Evolutionary conservation across 2,888 invertebrate species (phyloP), one percentile per base, ranked within the genome.

Genomic region (Drosophila anomalata): DNA sequence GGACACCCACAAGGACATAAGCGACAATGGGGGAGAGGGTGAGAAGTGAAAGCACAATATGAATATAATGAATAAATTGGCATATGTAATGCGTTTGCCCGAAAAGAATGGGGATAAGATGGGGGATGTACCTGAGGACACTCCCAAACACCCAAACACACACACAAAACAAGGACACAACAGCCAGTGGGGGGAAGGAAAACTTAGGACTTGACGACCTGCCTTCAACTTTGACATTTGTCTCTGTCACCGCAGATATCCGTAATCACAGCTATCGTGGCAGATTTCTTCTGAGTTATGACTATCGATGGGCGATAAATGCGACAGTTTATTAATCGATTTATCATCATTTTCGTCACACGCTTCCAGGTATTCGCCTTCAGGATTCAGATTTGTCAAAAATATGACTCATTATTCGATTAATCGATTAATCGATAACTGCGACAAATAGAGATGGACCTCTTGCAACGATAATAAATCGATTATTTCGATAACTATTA

Each of bases 41-140:
- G 17, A 17, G 17, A 17, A 17, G 26, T 6, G 2, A n/a, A 2
- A 33, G 57, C 73, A 75, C 79, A 87, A 87, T 87, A 82, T 85
- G 82, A 82, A 82, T 82, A 82, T 85, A 82, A 82, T 82, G 87
- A 82, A 82, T 82, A 82, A 82, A 82, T 82, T 82, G 82, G 87
- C 82, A 87, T 87, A 83, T 87, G 86, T 77, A 83, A 83, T 83
- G 83, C 77, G 82, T 85, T 87, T 77, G 81, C 63, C 41, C 14
- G 44, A n/a, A 44, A 12, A 39, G 12, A 14, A 39, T 2, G 4
- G 11, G 22, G n/a, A 17, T 14, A 3, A 26, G 14, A 9, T 41
- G 3, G 3, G 33, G 33, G 26, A n/a, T n/a, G 74, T 74, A 84
- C 85, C 85, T 85, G 82, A 79, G 77, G 17, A 17, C 17, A 17